Conservation (phyloP, 2,113 vertebrate genomes). For the Aythya baeri region DNA sequence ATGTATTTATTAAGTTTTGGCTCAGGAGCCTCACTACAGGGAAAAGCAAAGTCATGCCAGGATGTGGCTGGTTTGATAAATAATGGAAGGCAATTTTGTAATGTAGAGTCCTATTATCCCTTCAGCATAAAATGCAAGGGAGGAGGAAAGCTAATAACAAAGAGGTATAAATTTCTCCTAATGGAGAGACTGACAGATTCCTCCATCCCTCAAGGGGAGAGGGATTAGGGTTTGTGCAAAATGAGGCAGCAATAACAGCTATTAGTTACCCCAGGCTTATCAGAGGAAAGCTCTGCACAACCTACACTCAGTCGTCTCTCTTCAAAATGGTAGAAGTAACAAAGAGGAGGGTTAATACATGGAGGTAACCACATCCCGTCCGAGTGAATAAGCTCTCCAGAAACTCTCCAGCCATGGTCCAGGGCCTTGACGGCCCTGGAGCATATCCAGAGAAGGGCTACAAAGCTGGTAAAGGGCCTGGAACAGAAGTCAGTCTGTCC, state of each 20-base stretch:
- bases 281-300: background rate
- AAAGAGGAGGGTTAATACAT: background rate
- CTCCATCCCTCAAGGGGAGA: background rate
- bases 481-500: background rate
- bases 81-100: constrained; percentile 10
- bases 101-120: background rate
- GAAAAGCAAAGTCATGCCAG: constrained; percentile 35
- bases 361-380: background rate
- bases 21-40: background rate
- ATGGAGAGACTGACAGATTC: background rate
- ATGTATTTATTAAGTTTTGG: background rate
- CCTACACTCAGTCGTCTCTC: background rate
- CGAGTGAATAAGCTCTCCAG: background rate
- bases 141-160: background rate
- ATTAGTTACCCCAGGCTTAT: background rate
- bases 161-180: background rate
- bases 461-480: no score
- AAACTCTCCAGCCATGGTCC: background rate
- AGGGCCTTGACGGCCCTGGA: no score
- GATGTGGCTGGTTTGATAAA: constrained; percentile 16
- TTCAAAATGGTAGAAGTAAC: no score
- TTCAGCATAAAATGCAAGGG: background rate
- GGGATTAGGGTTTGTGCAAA: background rate
- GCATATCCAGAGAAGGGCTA: no score
- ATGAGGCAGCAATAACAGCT: background rate